Evolutionary conservation across 1,140 invertebrate species (phyloP), one percentile per base, ranked within the genome.

Genomic region (Bombus terrestris): DNA sequence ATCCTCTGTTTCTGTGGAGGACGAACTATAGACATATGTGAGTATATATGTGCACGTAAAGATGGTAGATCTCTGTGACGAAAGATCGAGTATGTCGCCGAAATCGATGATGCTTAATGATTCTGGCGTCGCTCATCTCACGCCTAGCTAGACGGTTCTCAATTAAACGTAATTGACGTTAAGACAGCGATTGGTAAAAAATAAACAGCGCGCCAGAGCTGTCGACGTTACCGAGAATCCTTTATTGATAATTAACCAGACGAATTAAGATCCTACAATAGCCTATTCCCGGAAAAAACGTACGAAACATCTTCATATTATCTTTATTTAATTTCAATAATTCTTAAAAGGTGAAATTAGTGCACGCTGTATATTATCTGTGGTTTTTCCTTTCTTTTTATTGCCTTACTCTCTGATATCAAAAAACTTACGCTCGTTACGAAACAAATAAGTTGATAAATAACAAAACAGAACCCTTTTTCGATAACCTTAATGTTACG

Each of bases 11-110:
- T 91, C 88, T 90, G 88, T 83, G 85, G 87, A 88, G 93, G 92
- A 92, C 90, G 90, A 83, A 93, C 94, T 84, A 94, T 95, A 93
- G 94, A 95, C 94, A 94, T 95, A 94, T 95, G 95, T 95, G 88
- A 95, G 95, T 94, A 90, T 73, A 43, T 15, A 9, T 12, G n/a
- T 4, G 4, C 13, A 6, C 3, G 35, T 9, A 18, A 0, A 15
- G 25, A 2, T 3, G 32, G 10, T 62, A 62, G 59, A 12, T 62
- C 12, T 28, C 3, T 22, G 28, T 5, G 10, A 28, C 2, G 59
- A 62, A n/a, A 62, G 32, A 75, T 35, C 0, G 39, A 5, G 25
- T 5, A 13, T 2, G 32, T 28, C 32, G 22, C 10, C 25, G 32
- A 35, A 28, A 75, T 43, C 43, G n/a, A 18, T 8, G 15, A 4